Percentiles rank a stretch among this genome's conserved stretches.
These are phyloP conservation scores for Drosophila histrio DNA, from an alignment of 2,888 invertebrate genomes.

Conservation along the genomic window DNA sequence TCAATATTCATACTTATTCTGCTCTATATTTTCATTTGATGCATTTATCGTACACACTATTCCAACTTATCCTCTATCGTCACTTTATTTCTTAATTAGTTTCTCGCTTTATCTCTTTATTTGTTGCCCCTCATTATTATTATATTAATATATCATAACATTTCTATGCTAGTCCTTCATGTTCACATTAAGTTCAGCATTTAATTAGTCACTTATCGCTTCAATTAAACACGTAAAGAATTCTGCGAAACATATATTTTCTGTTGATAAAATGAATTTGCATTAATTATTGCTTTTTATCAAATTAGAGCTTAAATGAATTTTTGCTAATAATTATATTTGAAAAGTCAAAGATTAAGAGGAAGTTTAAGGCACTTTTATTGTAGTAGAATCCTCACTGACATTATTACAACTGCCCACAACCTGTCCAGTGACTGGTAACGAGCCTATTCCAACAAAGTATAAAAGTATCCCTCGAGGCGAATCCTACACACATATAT, in stretches of 20 bases:
- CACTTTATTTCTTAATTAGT: background rate
- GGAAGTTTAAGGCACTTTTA: background rate
- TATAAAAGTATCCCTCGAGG: constrained; percentile 38
- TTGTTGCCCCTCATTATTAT: no score
- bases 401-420: constrained; percentile 22
- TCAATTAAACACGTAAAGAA: background rate
- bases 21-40: no score
- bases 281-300: constrained; percentile 12
- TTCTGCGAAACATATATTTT: background rate
- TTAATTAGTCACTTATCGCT: background rate
- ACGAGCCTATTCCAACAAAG: constrained; percentile 18
- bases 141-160: no score
- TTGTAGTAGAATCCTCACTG: constrained; percentile 12
- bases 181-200: no score
- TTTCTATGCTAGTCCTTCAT: no score
- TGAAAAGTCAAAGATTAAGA: background rate
- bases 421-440: constrained; percentile 11
- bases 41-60: no score
- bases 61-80: no score
- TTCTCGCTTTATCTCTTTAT: no score
- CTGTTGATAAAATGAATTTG: constrained; percentile 4
- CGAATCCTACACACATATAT: constrained; percentile 17
- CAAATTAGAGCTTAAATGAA: constrained; percentile 1
- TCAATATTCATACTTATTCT: no score
- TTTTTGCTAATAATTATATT: background rate